Evolutionary conservation across 1,140 invertebrate genomes (phyloP), one percentile per base, ranked within the genome.

Genomic region (Oreohelix idahoensis): DNA sequence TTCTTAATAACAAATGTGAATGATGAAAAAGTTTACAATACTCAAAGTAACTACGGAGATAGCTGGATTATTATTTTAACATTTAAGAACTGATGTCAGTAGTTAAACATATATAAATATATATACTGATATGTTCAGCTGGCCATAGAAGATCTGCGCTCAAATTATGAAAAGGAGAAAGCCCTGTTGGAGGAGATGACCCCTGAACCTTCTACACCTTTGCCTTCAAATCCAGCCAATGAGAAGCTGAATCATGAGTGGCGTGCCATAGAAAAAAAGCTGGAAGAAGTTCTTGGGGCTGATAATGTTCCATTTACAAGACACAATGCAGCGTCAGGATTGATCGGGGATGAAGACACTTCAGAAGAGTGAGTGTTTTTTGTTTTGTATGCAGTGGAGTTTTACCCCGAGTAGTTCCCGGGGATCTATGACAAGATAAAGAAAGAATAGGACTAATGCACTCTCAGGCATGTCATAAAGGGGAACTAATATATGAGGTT

Each of bases 161-260:
- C 81, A 51, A 91, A 88, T 71, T 90, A 92, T 84, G 86, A 90
- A 49, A 92, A 89, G 81, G 93, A 93, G 83, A 88, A 89, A 66
- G 86, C 89, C n/a, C 91, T 90, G 74, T 83, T 93, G 66, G 81
- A 90, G 36, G 88, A 90, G 75, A 90, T 93, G 91, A 85, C 84
- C 71, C 87, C 89, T 10, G 79, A 81, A 81, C 17, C 42, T 38
- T 0, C 17, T 0, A 69, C 58, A 36, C 51, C 76, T 20, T 5
- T 63, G 26, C 15, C 77, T 49, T 11, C 51, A 39, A 42, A 45
- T 49, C 39, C 79, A 20, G 79, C 32, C 11, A 38, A 32, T 29
- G 79, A 70, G 0, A 35, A 71, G 42, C 4, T 73, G 29, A 66
- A 42, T 23, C 1, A 71, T n/a, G 69, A 81, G n/a, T 73, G 63